Evolutionary conservation across 2,113 vertebrate genomes (phyloP).

Genomic region (Alethe diademata): DNA sequence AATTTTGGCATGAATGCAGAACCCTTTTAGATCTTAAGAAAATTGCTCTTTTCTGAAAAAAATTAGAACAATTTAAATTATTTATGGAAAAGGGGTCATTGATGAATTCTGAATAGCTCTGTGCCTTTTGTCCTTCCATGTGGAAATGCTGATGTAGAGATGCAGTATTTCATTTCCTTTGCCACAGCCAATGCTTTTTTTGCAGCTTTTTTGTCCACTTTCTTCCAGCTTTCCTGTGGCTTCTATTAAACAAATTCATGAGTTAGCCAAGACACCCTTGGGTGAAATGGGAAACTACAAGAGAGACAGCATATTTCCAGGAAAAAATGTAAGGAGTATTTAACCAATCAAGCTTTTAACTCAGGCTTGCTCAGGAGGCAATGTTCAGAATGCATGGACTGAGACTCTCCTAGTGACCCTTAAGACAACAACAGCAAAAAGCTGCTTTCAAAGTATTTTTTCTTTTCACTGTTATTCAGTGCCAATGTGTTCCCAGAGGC

Average conservation of each 20-base stretch:
- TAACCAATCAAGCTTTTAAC: conserved; percentile 5
- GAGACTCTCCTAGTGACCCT: neutral
- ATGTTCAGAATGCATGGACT: neutral
- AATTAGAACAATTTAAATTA: neutral
- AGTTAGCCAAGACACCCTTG: neutral
- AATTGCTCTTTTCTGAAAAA: neutral
- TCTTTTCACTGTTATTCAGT: conserved; percentile 12
- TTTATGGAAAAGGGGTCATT: neutral
- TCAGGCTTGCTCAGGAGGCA: neutral
- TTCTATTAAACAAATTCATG: conserved; percentile 26
- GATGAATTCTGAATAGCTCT: neutral
- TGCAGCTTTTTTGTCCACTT: neutral
- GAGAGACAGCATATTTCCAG: conserved; percentile 8
- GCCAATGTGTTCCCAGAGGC: neutral
- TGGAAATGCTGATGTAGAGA: neutral
- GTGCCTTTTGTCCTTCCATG: neutral
- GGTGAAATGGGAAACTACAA: conserved; percentile 40
- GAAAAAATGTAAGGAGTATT: conserved; percentile 20
- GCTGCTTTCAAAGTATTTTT: neutral
- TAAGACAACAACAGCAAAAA: neutral
- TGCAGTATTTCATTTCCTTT: neutral
- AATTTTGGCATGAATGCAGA: neutral
- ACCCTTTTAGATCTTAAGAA: neutral
- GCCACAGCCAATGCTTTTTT: neutral
- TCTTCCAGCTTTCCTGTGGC: neutral